Base-by-base conservation (phyloP, 2,888 invertebrate genomes). In the Dioctria rufipes region DNA sequence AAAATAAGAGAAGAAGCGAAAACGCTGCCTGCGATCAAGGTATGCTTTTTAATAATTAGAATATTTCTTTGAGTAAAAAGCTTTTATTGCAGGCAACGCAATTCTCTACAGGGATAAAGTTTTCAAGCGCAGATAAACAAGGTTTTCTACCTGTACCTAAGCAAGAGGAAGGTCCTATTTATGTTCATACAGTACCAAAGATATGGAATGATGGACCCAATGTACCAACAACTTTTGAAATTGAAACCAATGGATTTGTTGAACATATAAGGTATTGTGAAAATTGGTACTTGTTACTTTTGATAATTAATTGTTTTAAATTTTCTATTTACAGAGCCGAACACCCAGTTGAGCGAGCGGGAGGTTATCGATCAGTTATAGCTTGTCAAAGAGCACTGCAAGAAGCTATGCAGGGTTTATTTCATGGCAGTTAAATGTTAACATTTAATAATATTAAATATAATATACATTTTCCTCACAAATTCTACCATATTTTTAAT, bases 361-460 rank as follows among this genome's bases (percentile, higher is more conserved):
- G 97, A 8, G 98, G 98, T 1, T 98, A 95, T 87, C 92, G 92
- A n/a, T 92, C 95, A 0, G 92, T 92, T 3, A 90, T 96, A 84
- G 95, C 96, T 0, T 97, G 97, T 86, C 91, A 95, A 82, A 91
- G 98, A 82, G 97, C 97, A 0, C 87, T 98, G 61, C 95, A 96
- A 86, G 98, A 98, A 87, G 96, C 97, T 0, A 91, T 97, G 86
- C 92, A 95, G 81, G 96, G 95, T 6, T 90, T 96, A 8, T 89
- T 86, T 80, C 87, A 87, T 81, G 87, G 87, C 9, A 54, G 66
- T 66, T 78, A 66, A 54, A 37, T 46, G 8, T 46, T 25, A 25
- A 25, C 25, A 25, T 25, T 25, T 25, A 25, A 25, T 25, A 25
- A 25, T 25, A 25, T 25, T 25, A 25, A 25, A 25, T 25, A 25